Conservation (phyloP, 1,140 invertebrate genomes). For the Danaus plexippus region DNA sequence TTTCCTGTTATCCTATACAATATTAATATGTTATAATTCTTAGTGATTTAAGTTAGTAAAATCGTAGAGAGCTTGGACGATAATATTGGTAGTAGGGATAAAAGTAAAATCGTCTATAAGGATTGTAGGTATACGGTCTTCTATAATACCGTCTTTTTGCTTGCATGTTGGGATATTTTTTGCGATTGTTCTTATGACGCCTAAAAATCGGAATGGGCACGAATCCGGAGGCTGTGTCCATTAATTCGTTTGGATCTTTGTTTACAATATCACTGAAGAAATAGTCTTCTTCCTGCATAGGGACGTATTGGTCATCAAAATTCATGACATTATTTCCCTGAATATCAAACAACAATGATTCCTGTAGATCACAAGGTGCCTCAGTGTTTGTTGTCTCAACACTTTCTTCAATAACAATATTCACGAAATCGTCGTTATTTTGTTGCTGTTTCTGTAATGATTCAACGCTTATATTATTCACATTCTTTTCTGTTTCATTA, state of each 20-base stretch:
- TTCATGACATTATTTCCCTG: slow-evolving; percentile 13
- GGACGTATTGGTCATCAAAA: slow-evolving; percentile 18
- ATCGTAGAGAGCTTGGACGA: slow-evolving; percentile 52
- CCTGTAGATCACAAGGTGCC: slow-evolving; percentile 9
- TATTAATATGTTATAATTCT: slow-evolving; percentile 2
- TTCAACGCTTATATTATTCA: slow-evolving; percentile 18
- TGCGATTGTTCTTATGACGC: slow-evolving; percentile 33
- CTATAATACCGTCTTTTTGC: slow-evolving; percentile 37
- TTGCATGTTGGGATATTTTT: slow-evolving; percentile 5
- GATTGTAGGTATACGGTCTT: slow-evolving; percentile 28
- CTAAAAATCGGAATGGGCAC: slow-evolving; percentile 42
- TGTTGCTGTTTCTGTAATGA: slow-evolving; percentile 13
- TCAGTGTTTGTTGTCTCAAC: slow-evolving; percentile 9
- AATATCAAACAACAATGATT: slow-evolving; percentile 8
- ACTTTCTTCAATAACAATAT: slow-evolving; percentile 26
- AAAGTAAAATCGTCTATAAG: slow-evolving; percentile 28
- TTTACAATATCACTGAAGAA: slow-evolving; percentile 30
- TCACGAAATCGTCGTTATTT: slow-evolving; percentile 19
- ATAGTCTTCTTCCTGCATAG: slow-evolving; percentile 19
- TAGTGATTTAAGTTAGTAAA: slow-evolving; percentile 30
- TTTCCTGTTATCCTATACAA: neutral
- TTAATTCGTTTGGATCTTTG: slow-evolving; percentile 49
- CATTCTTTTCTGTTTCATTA: slow-evolving; percentile 15
- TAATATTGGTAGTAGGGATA: slow-evolving; percentile 49
- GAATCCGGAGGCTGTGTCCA: slow-evolving; percentile 56